phyloP scores from a whole-genome alignment of 2,113 vertebrate genomes.

The Oreochromis spilurus region DNA sequence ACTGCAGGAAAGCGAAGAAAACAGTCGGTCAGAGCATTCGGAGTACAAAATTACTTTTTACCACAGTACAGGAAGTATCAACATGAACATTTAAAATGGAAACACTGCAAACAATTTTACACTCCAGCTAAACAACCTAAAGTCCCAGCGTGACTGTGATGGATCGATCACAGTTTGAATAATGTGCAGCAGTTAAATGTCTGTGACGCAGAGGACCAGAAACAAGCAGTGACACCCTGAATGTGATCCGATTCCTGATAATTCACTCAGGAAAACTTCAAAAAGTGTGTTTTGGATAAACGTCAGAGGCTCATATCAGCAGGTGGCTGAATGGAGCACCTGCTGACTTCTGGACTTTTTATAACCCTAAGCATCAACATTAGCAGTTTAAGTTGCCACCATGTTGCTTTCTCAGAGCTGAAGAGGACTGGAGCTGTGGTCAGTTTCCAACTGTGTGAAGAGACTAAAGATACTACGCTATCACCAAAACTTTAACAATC shows the following conservation, averaged over 20 bases:
- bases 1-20: constrained; percentile 27
- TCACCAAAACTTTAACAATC: not conserved
- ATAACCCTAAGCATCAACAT: not conserved
- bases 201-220: not conserved
- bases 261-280: rapidly evolving
- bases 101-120: not conserved
- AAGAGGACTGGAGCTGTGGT: not conserved
- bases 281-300: not conserved
- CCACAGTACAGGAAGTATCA: rapidly evolving
- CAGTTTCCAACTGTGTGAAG: rapidly evolving
- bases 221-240: not conserved
- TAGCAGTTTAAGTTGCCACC: not conserved
- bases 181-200: not conserved
- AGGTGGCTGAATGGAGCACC: not conserved
- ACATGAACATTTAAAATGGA: rapidly evolving
- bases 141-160: not conserved
- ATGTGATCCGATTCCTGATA: not conserved
- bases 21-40: rapidly evolving
- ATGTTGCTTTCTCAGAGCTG: not conserved
- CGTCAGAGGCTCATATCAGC: not conserved
- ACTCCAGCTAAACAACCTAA: not conserved
- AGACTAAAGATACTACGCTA: not conserved
- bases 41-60: not conserved
- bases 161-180: not conserved
- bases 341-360: not conserved